Percentiles rank a stretch among this genome's conserved stretches.
These are phyloP conservation scores for Nothocercus nigrocapillus DNA, from an alignment of 2,113 vertebrate species.

Conservation along the genomic window DNA sequence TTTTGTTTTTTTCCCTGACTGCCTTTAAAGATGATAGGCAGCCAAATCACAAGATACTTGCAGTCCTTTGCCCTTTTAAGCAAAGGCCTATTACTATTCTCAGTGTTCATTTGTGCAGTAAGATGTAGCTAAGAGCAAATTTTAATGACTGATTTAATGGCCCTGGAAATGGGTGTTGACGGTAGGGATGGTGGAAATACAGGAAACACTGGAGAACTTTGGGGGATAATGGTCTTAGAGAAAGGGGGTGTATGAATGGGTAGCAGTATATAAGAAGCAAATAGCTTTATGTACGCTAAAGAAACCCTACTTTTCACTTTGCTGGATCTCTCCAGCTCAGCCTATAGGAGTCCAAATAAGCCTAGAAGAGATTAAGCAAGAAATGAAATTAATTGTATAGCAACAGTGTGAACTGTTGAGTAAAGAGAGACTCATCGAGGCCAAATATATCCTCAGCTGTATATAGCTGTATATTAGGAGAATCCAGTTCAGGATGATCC, in stretches of 20 bases:
- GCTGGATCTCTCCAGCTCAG: neutral
- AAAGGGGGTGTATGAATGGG: neutral
- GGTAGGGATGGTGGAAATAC: neutral
- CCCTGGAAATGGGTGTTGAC: neutral
- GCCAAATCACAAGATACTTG: neutral
- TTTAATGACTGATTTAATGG: neutral
- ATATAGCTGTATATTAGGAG: constrained; percentile 13
- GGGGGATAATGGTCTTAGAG: neutral
- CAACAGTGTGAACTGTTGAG: constrained; percentile 37
- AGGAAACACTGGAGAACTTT: neutral
- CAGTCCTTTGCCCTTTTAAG: neutral
- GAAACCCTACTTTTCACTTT: neutral
- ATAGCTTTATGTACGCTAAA: neutral
- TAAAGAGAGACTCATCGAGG: constrained; percentile 38
- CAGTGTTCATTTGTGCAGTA: neutral
- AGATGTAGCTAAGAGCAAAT: constrained; percentile 8
- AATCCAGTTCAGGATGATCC: constrained; percentile 55
- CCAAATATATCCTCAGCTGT: constrained; percentile 37
- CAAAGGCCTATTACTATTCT: neutral
- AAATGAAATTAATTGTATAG: neutral
- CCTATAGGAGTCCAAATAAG: constrained; percentile 21
- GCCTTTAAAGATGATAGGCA: neutral
- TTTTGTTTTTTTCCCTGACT: neutral
- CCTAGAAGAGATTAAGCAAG: constrained; percentile 17
- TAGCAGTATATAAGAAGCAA: neutral